Conservation (phyloP, 2,888 invertebrate genomes). For the Leptura quadrifasciata region DNA sequence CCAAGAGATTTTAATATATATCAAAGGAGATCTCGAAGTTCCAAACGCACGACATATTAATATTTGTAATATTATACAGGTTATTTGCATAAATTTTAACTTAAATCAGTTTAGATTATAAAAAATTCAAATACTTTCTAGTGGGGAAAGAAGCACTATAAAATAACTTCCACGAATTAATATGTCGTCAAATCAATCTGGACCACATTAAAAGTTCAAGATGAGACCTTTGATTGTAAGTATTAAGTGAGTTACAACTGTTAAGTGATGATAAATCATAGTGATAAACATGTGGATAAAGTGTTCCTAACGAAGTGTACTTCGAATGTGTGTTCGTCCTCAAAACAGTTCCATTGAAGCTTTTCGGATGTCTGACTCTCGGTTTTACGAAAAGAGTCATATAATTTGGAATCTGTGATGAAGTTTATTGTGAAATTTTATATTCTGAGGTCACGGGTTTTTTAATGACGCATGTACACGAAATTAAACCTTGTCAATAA, state of each 20-base stretch:
- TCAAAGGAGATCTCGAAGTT: constrained; percentile 21
- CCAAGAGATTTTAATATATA: constrained; percentile 4
- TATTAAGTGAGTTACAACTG: constrained; percentile 51
- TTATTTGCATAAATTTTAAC: constrained; percentile 36
- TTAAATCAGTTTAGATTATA: constrained; percentile 35
- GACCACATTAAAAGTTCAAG: constrained; percentile 46
- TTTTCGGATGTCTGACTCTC: background rate
- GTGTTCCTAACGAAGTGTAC: constrained; percentile 7
- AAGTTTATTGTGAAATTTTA: background rate
- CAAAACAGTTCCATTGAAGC: background rate
- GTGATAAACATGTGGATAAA: constrained; percentile 9
- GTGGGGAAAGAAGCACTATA: constrained; percentile 38
- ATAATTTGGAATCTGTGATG: background rate
- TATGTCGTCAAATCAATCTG: constrained; percentile 25
- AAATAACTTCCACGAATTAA: constrained; percentile 24
- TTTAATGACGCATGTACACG: background rate
- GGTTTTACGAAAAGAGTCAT: background rate
- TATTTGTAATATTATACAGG: constrained; percentile 32
- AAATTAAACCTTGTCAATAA: background rate
- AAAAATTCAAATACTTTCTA: constrained; percentile 34
- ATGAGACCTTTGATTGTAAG: constrained; percentile 70
- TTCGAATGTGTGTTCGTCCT: background rate
- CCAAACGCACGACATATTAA: constrained; percentile 15
- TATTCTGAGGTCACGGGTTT: background rate
- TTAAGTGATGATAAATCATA: constrained; percentile 3